Evolutionary conservation across 2,797 vertebrate species (phyloP).

Genomic region (Mus minutoides): DNA sequence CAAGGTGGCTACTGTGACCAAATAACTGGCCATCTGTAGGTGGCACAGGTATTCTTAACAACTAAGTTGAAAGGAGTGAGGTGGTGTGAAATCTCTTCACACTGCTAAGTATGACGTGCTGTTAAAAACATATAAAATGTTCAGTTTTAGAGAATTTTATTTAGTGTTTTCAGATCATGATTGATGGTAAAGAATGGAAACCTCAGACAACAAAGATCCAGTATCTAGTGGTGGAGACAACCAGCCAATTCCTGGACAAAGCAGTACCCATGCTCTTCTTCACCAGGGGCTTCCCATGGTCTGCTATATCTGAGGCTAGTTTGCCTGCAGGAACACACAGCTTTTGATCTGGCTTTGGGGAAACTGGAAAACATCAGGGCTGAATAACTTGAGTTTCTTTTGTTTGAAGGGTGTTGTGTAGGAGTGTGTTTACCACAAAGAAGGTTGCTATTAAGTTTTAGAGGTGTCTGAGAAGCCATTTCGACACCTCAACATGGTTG

Average conservation of each 20-base stretch:
- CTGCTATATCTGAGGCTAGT: background rate
- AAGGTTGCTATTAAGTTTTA: background rate
- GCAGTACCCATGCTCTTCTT: background rate
- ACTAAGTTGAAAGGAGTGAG: background rate
- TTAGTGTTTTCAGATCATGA: background rate
- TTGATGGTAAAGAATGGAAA: background rate
- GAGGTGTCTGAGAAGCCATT: background rate
- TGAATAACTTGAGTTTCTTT: slow-evolving; percentile 22
- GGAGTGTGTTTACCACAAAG: background rate
- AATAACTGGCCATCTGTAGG: background rate
- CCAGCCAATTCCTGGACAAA: background rate
- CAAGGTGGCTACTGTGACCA: background rate
- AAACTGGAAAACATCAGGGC: background rate
- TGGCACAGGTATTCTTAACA: background rate
- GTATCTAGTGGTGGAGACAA: background rate
- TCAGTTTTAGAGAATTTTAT: background rate
- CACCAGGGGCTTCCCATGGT: background rate
- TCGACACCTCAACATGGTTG: background rate
- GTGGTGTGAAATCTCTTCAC: background rate
- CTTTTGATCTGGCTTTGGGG: background rate
- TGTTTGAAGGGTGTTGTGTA: background rate
- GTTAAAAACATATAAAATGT: background rate
- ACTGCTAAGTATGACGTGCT: background rate
- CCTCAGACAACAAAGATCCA: background rate
- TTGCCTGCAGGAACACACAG: background rate